Evolutionary conservation across 2,888 invertebrate genomes (phyloP), one percentile per base, ranked within the genome.

Genomic region (Mythimna loreyi): DNA sequence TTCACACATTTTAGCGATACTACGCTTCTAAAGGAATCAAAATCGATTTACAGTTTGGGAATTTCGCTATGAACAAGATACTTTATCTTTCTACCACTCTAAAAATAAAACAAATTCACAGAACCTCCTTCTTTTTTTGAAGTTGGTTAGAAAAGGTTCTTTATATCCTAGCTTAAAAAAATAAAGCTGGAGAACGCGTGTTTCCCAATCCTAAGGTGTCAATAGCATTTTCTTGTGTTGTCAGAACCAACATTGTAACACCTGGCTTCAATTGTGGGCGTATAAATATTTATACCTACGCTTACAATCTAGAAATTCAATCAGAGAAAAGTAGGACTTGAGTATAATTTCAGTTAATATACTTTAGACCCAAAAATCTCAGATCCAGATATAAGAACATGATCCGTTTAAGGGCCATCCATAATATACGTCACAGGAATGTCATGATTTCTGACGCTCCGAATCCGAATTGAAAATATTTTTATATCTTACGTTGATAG

Each of bases 291-390:
- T 9, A 13, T 21, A 56, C 11, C 33, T 13, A 43, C 49, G 43
- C 67, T 43, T 25, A 56, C 52, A 19, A 3, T 19, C 21, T 11
- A 70, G 43, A 21, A n/a, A 40, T 56, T 76, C 43, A 50, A 77
- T 43, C 25, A 28, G 28, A 59, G 59, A 58, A 47, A 47, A 30
- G 52, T 47, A 8, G 13, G 7, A 47, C 28, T 21, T 19, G 3
- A 21, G 21, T 2, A 19, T 36, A 13, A 61, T 36, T 16, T 43
- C 21, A 43, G 21, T 8, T 16, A 28, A 55, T 40, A 8, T 19
- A 23, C 13, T 6, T 40, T 3, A 16, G 16, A 5, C n/a, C 13
- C 19, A 3, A 40, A 30, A 16, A 45, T 45, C 23, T 30, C 13
- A 16, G 9, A 49, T 28, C 16, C 3, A 23, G 43, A 25, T 67